Evolutionary conservation across 1,140 invertebrate genomes (phyloP), one percentile per base, ranked within the genome.

Genomic region (Eriocheir sinensis): DNA sequence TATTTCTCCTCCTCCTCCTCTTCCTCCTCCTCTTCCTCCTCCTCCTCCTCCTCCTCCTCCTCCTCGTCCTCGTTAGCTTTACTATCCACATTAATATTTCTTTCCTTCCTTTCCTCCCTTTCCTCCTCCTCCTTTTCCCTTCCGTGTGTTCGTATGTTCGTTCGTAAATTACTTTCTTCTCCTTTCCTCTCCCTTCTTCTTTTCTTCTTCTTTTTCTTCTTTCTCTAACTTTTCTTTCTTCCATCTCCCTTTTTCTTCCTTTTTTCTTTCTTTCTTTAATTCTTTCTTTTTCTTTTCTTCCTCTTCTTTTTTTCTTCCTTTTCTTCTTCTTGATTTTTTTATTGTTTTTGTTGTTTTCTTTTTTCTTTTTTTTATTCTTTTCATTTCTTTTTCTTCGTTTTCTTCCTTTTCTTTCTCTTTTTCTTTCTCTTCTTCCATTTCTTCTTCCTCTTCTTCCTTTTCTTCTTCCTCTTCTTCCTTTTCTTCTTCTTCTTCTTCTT

Each of bases 21-120:
- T n/a, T 81, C 86, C 86, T 81, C 80, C 80, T 81, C 80, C 80
- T 81, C 80, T n/a, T 81, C 80, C 80, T 81, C 80, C 80, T 81
- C 80, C 80, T 81, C 80, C 80, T 81, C 80, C 80, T 81, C 80
- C 80, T 81, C 80, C 80, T n/a, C n/a, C n/a, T 81, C 80, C 80
- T 81, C 80, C 80, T 81, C 80, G 17, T 32, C 86, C 86, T 89
- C 30, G 53, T 12, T 12, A 12, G 27, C 12, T 12, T 12, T 72
- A 27, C 53, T 72, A 12, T 72, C 53, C 12, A 12, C 12, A 27
- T 72, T 72, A 3, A 30, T 81, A 3, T n/a, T 81, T 27, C 27
- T 72, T n/a, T 81, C 34, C 80, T 81, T 27, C 79, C 27, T 27
- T 27, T 81, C 32, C 80, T 81, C 34, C 80, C 30, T n/a, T n/a